Percentiles rank a stretch among this genome's conserved stretches.
phyloP scores from a whole-genome alignment of 2,888 invertebrate genomes.

The Xanthorhoe designata region DNA sequence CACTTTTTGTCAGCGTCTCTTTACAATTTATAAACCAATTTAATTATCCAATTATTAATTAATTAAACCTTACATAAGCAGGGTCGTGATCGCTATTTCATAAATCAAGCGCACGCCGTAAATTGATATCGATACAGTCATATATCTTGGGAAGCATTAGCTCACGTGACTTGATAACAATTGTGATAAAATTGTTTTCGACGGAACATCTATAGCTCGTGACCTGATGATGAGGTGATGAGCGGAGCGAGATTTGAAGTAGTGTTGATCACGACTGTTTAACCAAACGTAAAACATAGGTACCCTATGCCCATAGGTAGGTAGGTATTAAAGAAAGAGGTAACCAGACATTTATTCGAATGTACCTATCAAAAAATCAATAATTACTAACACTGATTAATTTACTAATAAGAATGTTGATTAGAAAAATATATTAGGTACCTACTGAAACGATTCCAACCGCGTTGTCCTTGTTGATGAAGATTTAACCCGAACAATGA shows the following conservation, averaged over 20 bases:
- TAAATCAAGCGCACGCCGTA: conserved; percentile 42
- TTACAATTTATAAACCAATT: conserved; percentile 14
- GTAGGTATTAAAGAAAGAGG: no score
- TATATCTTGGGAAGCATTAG: conserved; percentile 46
- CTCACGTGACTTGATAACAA: conserved; percentile 48
- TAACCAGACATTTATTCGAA: no score
- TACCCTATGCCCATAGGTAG: no score
- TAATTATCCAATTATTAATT: conserved; percentile 25
- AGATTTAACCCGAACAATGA: no score
- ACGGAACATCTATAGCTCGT: conserved; percentile 43
- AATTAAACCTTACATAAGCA: conserved; percentile 19
- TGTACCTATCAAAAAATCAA: no score
- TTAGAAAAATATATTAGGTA: no score
- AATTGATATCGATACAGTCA: conserved; percentile 44
- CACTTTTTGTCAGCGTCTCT: conserved; percentile 1
- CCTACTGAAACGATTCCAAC: no score
- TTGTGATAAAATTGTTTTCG: conserved; percentile 46
- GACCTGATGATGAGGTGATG: conserved; percentile 31
- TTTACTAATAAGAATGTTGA: no score
- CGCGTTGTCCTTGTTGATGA: no score
- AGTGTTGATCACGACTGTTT: no score
- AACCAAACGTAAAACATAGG: no score
- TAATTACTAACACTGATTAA: no score
- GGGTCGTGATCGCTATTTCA: conserved; percentile 30
- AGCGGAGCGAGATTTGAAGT: conserved; percentile 23